Conservation (phyloP, 2,113 vertebrate species). For the Serilophus lunatus region DNA sequence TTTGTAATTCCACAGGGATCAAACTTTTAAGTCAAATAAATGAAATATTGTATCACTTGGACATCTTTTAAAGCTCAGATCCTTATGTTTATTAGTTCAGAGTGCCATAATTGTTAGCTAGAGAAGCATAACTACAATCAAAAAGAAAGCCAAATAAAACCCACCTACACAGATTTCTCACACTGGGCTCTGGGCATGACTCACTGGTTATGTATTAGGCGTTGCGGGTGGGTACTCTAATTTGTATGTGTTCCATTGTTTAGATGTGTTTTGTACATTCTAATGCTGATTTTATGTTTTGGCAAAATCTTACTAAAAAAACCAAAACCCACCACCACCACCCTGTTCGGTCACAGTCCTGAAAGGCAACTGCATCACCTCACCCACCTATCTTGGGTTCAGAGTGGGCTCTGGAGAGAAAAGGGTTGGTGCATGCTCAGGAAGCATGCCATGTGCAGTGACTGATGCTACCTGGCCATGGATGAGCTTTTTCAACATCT, state of each 20-base stretch:
- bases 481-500: neutral
- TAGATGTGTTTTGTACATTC: neutral
- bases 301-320: constrained; percentile 26
- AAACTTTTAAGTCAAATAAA: neutral
- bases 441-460: neutral
- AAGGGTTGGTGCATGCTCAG: neutral
- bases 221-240: constrained; percentile 32
- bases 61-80: neutral
- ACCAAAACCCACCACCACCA: neutral
- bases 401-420: neutral
- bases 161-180: constrained; percentile 56
- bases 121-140: constrained; percentile 22
- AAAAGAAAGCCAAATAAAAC: constrained; percentile 30
- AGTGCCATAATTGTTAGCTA: constrained; percentile 15
- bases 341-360: neutral
- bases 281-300: constrained; percentile 49
- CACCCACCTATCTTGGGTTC: constrained; percentile 20
- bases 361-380: constrained; percentile 25
- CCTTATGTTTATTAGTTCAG: constrained; percentile 11
- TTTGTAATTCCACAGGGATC: neutral
- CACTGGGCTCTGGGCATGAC: constrained; percentile 27
- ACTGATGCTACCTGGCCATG: neutral
- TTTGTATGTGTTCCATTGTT: constrained; percentile 52
- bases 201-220: constrained; percentile 41
- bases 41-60: neutral